A percentile compares a stretch with the other conserved stretches of the same genome.
Evolutionary conservation across 2,888 invertebrate species (phyloP).

Genomic region (Diarsia brunnea): DNA sequence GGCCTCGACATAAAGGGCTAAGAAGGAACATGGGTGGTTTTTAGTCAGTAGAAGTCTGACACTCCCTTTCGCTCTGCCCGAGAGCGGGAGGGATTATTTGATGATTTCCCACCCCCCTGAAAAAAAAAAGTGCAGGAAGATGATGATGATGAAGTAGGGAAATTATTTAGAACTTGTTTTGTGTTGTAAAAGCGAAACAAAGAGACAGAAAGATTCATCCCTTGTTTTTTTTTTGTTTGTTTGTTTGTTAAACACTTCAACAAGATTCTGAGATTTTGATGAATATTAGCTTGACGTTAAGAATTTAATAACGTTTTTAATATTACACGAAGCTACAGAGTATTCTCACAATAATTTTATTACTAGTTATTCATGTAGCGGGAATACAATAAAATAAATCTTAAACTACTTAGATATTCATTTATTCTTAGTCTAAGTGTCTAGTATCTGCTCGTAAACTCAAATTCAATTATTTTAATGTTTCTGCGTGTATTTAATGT

Average conservation of each 20-base stretch:
- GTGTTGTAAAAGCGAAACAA: too few relatives aligned
- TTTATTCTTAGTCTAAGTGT: constrained; percentile 12
- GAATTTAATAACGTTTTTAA: background rate
- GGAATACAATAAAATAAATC: background rate
- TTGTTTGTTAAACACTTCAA: background rate
- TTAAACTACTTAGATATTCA: background rate
- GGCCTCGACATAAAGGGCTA: too few relatives aligned
- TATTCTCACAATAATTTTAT: background rate
- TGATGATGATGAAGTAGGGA: too few relatives aligned
- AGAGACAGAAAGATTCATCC: too few relatives aligned
- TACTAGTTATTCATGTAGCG: background rate
- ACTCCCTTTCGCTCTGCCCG: too few relatives aligned
- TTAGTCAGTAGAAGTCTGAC: too few relatives aligned
- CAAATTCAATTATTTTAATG: constrained; percentile 29
- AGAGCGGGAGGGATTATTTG: too few relatives aligned
- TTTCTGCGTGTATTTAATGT: constrained; percentile 21
- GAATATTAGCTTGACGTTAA: background rate
- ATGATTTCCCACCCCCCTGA: too few relatives aligned
- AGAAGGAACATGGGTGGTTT: too few relatives aligned
- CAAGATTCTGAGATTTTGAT: background rate
- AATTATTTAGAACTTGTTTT: too few relatives aligned
- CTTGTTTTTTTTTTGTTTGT: too few relatives aligned
- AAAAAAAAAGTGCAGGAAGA: too few relatives aligned
- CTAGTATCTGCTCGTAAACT: constrained; percentile 15
- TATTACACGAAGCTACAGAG: background rate